phyloP scores from a whole-genome alignment of 2,888 invertebrate genomes.

The Eupithecia insigniata region DNA sequence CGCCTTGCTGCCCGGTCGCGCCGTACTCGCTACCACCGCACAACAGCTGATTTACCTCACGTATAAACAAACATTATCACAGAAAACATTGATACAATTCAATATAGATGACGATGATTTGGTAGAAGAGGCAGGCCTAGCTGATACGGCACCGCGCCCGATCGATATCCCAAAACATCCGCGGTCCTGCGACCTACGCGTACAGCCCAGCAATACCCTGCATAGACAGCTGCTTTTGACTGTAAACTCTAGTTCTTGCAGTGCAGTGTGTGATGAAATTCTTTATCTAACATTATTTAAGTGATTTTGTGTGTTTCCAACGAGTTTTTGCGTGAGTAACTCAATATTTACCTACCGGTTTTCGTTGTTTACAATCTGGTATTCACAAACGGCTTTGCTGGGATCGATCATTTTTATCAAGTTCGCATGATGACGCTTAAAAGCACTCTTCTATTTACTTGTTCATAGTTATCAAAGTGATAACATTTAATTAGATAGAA shows the following conservation, averaged over 20 bases:
- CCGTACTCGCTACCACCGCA: conserved; percentile 51
- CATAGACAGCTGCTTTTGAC: conserved; percentile 63
- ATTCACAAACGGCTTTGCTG: conserved; percentile 6
- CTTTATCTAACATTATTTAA: conserved; percentile 61
- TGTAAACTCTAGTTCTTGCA: conserved; percentile 54
- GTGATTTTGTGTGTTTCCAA: conserved; percentile 60
- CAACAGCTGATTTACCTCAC: conserved; percentile 71
- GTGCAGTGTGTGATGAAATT: conserved; percentile 76
- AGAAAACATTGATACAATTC: conserved; percentile 45
- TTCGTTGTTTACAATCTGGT: conserved; percentile 47
- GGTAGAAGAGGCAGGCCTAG: conserved; percentile 45
- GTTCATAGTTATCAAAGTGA: background rate
- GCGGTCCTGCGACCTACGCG: conserved; percentile 60
- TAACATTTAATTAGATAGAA: background rate
- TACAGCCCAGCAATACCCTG: conserved; percentile 69
- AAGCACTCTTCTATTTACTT: conserved; percentile 18
- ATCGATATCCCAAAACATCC: conserved; percentile 69
- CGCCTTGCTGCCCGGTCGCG: conserved; percentile 65
- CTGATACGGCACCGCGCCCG: conserved; percentile 57
- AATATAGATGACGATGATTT: conserved; percentile 41
- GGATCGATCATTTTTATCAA: conserved; percentile 32
- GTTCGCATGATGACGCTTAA: conserved; percentile 24
- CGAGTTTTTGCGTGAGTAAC: conserved; percentile 60
- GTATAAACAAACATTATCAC: conserved; percentile 62
- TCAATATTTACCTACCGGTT: conserved; percentile 56